Conservation (phyloP, 92 coral and sea anemone genomes). For the Hydrozoanthus gracilis region DNA sequence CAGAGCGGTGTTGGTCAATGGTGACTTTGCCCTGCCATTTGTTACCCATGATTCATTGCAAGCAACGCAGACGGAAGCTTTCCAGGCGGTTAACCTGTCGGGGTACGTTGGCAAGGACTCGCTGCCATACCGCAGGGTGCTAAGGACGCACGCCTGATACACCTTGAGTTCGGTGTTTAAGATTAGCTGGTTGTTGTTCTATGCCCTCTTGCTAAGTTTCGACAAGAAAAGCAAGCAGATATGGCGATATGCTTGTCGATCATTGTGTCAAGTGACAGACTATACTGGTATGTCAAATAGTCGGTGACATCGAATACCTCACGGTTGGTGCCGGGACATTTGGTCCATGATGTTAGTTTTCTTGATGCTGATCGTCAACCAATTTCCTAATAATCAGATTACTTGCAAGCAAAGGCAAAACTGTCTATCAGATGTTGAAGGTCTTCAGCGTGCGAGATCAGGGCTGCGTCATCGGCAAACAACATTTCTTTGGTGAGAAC, state of each 20-base stretch:
- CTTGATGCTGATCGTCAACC: slow-evolving; percentile 27
- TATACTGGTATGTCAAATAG: slow-evolving; percentile 51
- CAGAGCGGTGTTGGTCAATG: too few species aligned
- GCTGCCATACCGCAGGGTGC: too few species aligned
- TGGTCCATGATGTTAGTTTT: slow-evolving; percentile 18
- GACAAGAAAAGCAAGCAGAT: background rate
- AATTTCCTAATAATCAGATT: background rate
- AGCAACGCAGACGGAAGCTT: too few species aligned
- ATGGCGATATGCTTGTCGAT: slow-evolving; percentile 46
- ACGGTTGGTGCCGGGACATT: background rate
- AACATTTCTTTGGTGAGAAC: slow-evolving; percentile 15
- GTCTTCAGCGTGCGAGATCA: slow-evolving; percentile 10
- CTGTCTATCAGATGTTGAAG: slow-evolving; percentile 18
- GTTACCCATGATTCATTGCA: too few species aligned
- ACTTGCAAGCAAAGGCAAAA: background rate
- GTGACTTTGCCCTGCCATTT: too few species aligned
- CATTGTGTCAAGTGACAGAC: slow-evolving; percentile 46
- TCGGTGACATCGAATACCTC: slow-evolving; percentile 38
- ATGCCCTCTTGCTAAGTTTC: too few species aligned
- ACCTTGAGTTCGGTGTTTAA: too few species aligned
- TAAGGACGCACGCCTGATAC: too few species aligned
- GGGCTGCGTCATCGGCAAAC: slow-evolving; percentile 43
- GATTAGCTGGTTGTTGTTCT: too few species aligned
- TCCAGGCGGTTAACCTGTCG: too few species aligned
- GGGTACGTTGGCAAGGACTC: too few species aligned